phyloP scores from a whole-genome alignment of 2,888 invertebrate genomes.

The Blastobasis lacticolella region DNA sequence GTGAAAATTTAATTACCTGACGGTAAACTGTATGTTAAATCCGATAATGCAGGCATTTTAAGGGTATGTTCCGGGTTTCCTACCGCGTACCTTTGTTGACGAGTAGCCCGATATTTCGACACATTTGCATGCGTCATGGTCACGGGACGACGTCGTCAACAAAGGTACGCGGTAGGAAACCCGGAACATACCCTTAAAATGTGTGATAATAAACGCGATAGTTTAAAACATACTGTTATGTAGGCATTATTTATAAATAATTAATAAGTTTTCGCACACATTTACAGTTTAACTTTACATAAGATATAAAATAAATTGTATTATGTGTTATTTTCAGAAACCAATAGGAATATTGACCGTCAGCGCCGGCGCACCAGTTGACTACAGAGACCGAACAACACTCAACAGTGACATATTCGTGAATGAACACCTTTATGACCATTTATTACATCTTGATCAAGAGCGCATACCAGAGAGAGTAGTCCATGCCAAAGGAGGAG shows the following conservation, averaged over 20 bases:
- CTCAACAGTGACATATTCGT: conserved; percentile 77
- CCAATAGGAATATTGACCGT: conserved; percentile 77
- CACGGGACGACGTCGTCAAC: too few relatives aligned
- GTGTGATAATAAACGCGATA: too few relatives aligned
- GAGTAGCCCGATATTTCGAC: too few relatives aligned
- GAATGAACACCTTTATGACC: conserved; percentile 19
- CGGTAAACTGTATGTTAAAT: too few relatives aligned
- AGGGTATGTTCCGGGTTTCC: too few relatives aligned
- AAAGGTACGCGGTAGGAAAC: neutral
- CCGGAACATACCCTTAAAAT: neutral
- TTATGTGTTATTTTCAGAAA: conserved; percentile 39
- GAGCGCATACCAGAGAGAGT: conserved; percentile 94
- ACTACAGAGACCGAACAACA: conserved; percentile 79
- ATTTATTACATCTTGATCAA: conserved; percentile 76
- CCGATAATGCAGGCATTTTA: too few relatives aligned
- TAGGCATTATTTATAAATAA: too few relatives aligned
- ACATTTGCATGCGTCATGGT: too few relatives aligned
- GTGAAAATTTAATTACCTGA: too few relatives aligned
- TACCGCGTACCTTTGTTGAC: too few relatives aligned
- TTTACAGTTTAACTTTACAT: neutral
- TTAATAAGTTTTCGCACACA: too few relatives aligned
- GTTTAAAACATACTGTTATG: too few relatives aligned
- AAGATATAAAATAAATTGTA: neutral
- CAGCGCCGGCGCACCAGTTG: conserved; percentile 84
- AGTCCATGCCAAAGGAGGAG: conserved; percentile 94